phyloP scores from a whole-genome alignment of 1,140 invertebrate genomes.

The Drosophila nikananu region DNA sequence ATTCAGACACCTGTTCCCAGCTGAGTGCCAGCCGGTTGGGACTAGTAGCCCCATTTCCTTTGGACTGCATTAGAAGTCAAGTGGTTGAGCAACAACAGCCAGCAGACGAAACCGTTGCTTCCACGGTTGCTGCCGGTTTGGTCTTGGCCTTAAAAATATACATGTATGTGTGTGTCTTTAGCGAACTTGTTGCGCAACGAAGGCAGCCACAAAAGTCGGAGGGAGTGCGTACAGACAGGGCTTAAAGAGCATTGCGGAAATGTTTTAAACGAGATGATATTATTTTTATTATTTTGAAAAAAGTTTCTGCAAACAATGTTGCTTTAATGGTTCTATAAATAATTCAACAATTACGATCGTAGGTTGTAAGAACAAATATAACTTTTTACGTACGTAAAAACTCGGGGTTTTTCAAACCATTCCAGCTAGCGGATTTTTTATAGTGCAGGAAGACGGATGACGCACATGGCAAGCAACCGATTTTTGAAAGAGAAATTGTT shows the following conservation, averaged over 20 bases:
- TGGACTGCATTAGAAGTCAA: conserved; percentile 73
- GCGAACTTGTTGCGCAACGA: conserved; percentile 69
- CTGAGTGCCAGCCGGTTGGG: conserved; percentile 34
- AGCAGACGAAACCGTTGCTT: conserved; percentile 27
- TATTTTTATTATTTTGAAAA: background rate
- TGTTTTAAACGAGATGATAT: background rate
- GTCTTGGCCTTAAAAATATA: conserved; percentile 68
- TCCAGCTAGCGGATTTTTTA: background rate
- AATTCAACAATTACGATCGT: background rate
- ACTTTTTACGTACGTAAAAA: background rate
- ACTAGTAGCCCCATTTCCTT: conserved; percentile 72
- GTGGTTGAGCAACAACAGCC: conserved; percentile 47
- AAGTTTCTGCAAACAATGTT: background rate
- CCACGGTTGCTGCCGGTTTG: conserved; percentile 34
- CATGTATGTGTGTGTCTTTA: background rate
- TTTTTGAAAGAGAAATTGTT: conserved; percentile 22
- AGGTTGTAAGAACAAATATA: background rate
- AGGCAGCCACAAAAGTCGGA: conserved; percentile 14
- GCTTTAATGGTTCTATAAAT: background rate
- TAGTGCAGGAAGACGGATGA: conserved; percentile 16
- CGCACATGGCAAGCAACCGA: conserved; percentile 10
- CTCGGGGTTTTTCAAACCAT: background rate
- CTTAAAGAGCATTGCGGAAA: background rate
- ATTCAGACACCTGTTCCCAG: conserved; percentile 23
- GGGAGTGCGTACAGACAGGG: conserved; percentile 5